A percentile compares a stretch with the other conserved stretches of the same genome.
Conservation (phyloP, 2,888 invertebrate species). For the Ormyrus pomaceus region DNA sequence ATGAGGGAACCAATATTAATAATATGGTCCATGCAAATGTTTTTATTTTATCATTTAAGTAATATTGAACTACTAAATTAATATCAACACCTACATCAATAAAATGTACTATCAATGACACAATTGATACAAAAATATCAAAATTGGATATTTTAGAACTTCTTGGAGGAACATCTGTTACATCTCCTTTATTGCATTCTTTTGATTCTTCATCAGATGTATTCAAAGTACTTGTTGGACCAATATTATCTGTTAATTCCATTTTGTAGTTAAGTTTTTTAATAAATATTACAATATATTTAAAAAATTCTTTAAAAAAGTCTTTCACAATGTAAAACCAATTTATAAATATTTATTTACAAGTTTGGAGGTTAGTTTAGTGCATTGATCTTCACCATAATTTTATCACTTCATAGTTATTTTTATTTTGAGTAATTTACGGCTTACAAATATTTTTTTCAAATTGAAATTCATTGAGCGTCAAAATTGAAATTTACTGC, state of each 20-base stretch:
- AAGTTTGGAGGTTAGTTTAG: constrained; percentile 30
- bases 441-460: no score
- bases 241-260: constrained; percentile 43
- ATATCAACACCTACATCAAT: constrained; percentile 84
- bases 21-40: constrained; percentile 84
- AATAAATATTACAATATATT: neutral
- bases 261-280: constrained; percentile 20
- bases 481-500: no score
- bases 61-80: constrained; percentile 83
- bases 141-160: constrained; percentile 75
- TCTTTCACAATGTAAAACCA: neutral
- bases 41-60: constrained; percentile 76
- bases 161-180: constrained; percentile 66
- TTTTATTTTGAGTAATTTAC: no score
- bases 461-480: no score
- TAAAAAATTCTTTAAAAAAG: constrained; percentile 1
- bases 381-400: no score
- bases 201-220: constrained; percentile 39
- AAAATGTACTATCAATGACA: constrained; percentile 83
- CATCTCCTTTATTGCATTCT: constrained; percentile 63
- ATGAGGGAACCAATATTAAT: constrained; percentile 85
- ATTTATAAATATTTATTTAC: constrained; percentile 13
- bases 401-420: no score
- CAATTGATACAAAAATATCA: constrained; percentile 81
- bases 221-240: constrained; percentile 30